Evolutionary conservation across 2,113 vertebrate species (phyloP).

Genomic region (Cheirogaleus medius): DNA sequence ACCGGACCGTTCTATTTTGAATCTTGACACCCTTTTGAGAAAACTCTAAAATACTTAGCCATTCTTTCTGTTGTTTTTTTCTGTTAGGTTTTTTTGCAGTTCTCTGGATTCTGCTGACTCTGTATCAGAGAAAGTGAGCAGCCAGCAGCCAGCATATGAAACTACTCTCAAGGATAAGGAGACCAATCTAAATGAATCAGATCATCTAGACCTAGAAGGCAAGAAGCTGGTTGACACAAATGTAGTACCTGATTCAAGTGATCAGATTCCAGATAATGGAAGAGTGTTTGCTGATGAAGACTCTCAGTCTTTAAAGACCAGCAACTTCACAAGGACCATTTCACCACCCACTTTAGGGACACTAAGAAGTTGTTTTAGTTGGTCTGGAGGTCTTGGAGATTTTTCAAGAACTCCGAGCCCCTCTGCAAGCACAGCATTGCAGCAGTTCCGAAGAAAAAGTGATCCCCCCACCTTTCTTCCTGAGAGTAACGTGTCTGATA

Average conservation of each 20-base stretch:
- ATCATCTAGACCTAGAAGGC: neutral
- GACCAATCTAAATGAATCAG: neutral
- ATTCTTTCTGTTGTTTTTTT: neutral
- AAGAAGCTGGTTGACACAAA: neutral
- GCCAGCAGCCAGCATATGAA: conserved; percentile 38
- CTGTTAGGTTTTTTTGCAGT: conserved; percentile 90
- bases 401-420: conserved; percentile 46
- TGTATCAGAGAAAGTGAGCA: conserved; percentile 40
- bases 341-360: conserved; percentile 69
- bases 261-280: conserved; percentile 5
- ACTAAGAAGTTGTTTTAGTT: conserved; percentile 84
- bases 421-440: conserved; percentile 76
- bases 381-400: conserved; percentile 80
- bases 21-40: neutral
- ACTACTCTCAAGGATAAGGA: neutral
- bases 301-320: conserved; percentile 54
- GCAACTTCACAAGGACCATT: conserved; percentile 6
- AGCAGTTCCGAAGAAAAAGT: conserved; percentile 83
- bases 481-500: neutral
- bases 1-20: neutral
- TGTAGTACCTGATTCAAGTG: neutral
- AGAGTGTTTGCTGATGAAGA: neutral
- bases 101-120: conserved; percentile 26
- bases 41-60: neutral
- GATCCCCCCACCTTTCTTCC: neutral